Conservation (phyloP, 2,888 invertebrate genomes). For the Andrena minutula region DNA sequence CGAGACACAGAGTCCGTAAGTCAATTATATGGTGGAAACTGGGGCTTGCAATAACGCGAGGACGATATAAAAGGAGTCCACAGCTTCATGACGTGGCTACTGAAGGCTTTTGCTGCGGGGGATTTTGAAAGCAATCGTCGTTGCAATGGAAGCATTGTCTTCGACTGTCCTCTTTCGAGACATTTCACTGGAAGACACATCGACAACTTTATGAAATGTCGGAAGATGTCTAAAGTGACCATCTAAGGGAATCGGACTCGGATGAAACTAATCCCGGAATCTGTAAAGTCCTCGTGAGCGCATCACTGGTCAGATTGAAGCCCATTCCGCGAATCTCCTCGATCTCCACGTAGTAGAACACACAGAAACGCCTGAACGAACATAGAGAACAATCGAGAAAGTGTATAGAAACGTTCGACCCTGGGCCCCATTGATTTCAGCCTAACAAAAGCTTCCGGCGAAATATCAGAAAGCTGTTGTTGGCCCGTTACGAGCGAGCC, state of each 20-base stretch:
- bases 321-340: background rate
- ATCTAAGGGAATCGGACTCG: background rate
- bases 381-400: background rate
- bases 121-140: constrained; percentile 18
- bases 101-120: constrained; percentile 1
- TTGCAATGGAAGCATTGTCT: constrained; percentile 25
- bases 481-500: constrained; percentile 23
- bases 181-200: constrained; percentile 2
- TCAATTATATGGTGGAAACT: constrained; percentile 67
- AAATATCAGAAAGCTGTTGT: constrained; percentile 24
- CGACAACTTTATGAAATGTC: constrained; percentile 27
- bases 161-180: constrained; percentile 10
- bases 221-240: background rate
- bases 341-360: background rate
- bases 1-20: constrained; percentile 61
- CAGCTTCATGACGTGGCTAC: constrained; percentile 36
- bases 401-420: constrained; percentile 11
- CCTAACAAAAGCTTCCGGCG: constrained; percentile 12
- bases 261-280: background rate
- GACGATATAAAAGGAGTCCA: constrained; percentile 43
- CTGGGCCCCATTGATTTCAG: constrained; percentile 32
- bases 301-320: background rate
- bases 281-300: background rate
- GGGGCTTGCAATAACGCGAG: constrained; percentile 53
- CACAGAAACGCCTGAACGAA: background rate